Evolutionary conservation across 2,797 vertebrate genomes (phyloP).

Genomic region (Masticophis lateralis): DNA sequence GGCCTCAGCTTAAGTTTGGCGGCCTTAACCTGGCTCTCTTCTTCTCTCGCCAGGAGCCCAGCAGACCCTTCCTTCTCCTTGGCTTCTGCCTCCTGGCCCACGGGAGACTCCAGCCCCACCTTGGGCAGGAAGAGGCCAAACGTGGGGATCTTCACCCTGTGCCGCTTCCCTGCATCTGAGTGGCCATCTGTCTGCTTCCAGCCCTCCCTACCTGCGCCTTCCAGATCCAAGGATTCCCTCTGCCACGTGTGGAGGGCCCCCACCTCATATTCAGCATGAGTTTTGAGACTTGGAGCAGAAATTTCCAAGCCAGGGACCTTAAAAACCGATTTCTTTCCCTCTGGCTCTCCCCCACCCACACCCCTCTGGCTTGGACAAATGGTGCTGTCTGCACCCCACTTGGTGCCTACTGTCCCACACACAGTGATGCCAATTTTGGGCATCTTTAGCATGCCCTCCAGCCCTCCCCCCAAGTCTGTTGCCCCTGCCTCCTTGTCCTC

Average conservation of each 20-base stretch:
- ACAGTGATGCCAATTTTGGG: slow-evolving; percentile 75
- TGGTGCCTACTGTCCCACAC: slow-evolving; percentile 67
- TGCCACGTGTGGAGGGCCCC: slow-evolving; percentile 30
- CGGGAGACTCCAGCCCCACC: slow-evolving; percentile 47
- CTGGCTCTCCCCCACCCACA: not conserved
- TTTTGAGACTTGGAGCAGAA: slow-evolving; percentile 58
- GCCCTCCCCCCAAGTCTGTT: slow-evolving; percentile 57
- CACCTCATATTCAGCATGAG: slow-evolving; percentile 55
- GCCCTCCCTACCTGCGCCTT: slow-evolving; percentile 10
- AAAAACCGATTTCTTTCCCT: slow-evolving; percentile 37
- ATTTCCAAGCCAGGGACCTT: slow-evolving; percentile 69
- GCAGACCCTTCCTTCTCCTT: slow-evolving; percentile 59
- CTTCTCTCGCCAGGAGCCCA: slow-evolving; percentile 33
- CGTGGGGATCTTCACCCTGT: slow-evolving; percentile 78
- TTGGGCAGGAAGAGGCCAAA: slow-evolving; percentile 75
- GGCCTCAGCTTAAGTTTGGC: slow-evolving; percentile 73
- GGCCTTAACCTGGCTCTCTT: slow-evolving; percentile 42
- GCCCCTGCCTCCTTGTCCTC: slow-evolving; percentile 15
- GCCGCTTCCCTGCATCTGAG: slow-evolving; percentile 54
- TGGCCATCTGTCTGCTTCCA: slow-evolving; percentile 48
- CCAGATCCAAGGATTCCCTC: slow-evolving; percentile 32
- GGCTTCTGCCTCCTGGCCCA: slow-evolving; percentile 36
- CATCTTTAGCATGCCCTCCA: slow-evolving; percentile 73
- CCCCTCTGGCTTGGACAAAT: not conserved
- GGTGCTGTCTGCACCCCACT: not conserved